These are phyloP conservation scores for Tiliqua scincoides DNA, from an alignment of 2,113 vertebrate genomes.

Conservation along the genomic window DNA sequence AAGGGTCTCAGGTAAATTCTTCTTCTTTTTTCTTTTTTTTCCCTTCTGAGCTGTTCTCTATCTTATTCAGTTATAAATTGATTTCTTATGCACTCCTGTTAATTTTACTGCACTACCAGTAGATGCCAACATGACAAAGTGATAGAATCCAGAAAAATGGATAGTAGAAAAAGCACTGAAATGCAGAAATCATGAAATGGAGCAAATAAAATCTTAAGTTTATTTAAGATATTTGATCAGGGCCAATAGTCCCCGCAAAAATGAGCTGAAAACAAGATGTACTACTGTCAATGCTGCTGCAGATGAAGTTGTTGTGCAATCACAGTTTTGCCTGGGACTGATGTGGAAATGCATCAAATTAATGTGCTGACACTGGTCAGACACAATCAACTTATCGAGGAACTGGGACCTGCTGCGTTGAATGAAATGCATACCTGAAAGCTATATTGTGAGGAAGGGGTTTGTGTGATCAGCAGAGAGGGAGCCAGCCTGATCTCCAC, in stretches of 20 bases:
- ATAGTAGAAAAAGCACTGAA: slow-evolving; percentile 3
- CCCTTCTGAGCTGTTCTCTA: background rate
- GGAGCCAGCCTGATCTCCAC: too few relatives aligned
- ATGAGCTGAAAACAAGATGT: background rate
- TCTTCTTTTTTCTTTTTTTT: too few relatives aligned
- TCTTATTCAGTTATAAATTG: background rate
- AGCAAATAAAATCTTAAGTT: background rate
- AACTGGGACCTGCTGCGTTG: background rate
- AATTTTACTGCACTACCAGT: slow-evolving; percentile 6
- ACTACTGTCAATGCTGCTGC: background rate
- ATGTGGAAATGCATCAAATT: background rate
- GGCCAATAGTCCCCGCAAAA: background rate
- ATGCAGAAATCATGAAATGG: background rate
- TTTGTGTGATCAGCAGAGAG: too few relatives aligned
- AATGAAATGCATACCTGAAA: background rate
- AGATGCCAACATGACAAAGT: slow-evolving; percentile 16
- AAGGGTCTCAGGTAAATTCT: background rate
- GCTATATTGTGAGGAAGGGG: too few relatives aligned
- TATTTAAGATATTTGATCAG: background rate
- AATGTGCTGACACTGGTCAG: background rate
- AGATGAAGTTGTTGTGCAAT: background rate
- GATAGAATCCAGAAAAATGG: background rate
- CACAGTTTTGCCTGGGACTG: background rate
- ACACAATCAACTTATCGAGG: background rate
- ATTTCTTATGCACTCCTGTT: background rate